Base-by-base conservation (phyloP, 2,113 vertebrate species). In the Panthera leo region DNA sequence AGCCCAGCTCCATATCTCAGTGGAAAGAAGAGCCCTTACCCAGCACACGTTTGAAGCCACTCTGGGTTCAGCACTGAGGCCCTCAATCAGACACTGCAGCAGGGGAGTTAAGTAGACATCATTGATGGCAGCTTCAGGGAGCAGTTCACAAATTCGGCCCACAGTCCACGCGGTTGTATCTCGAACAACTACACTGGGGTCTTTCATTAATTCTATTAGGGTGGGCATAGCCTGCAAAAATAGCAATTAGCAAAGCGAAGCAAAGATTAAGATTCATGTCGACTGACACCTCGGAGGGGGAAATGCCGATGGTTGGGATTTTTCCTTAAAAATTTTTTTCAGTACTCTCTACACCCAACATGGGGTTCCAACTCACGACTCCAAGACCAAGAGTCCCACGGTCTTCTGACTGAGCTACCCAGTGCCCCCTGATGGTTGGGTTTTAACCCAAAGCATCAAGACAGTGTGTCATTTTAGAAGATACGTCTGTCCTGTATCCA, bases 31-130 rank as follows among this genome's bases (percentile, higher is more conserved):
- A 91, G 0, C 9, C 31, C 98, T 99, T 98, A 99, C 99, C 99
- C 99, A 99, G 99, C 99, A 99, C n/a, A 99, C 99, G 5, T 99
- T 99, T 95, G 99, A 99, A 94, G 99, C 99, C 92, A 99, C 99
- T 10, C 99, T 98, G 15, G 99, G 99, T 98, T 99, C 99, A 0
- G 99, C 99, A 4, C 99, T 99, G 76, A 99, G 99, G 1, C 99
- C 99, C 97, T 99, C 99, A 36, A 99, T 99, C 96, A 99, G 99
- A 98, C 99, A 99, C 98, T 99, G 99, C 98, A 99, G 99, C 97
- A 99, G 98, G 0, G 99, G 99, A 0, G 99, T 99, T 97, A 99
- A 98, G 99, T 99, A 99, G 14, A 99, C 93, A 95, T 99, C 99
- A 31, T 99, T 99, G 98, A 99, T 99, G 98, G 99, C 99, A 0